Evolutionary conservation across 2,113 vertebrate genomes (phyloP), one percentile per base, ranked within the genome.

Genomic region (Elanus axillaris): DNA sequence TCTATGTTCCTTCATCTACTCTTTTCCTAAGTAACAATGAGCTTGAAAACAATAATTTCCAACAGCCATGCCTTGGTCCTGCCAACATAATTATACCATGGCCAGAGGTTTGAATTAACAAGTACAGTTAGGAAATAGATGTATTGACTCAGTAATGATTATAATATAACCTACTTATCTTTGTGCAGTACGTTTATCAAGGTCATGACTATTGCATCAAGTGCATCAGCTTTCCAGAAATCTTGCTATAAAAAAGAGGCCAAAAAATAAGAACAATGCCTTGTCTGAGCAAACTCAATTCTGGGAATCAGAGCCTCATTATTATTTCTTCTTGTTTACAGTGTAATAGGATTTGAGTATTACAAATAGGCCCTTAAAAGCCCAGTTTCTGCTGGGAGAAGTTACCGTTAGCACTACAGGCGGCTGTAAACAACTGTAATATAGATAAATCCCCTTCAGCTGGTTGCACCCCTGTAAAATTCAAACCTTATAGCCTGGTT

Each of bases 251-350:
- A 79, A 77, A 86, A 31, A 20, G 9, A 4, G 2, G 4, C 2
- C 2, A 34, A 47, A 68, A 58, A 21, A 10, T n/a, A n/a, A n/a
- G n/a, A n/a, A n/a, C n/a, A 0, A 7, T 9, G 9, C 10, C 21
- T 59, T 79, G 2, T 22, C 23, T 42, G 19, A 72, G 14, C 5
- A 87, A 93, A 87, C 7, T 56, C 18, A 60, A 7, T 85, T 75
- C 69, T 73, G 25, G 6, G 48, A 90, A 58, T 22, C 29, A 72
- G 36, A 87, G 60, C 17, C 9, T 80, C 16, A 21, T 73, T 66
- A 43, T 86, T 14, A 29, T 71, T 79, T 72, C 29, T 75, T 74
- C 55, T 85, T 58, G 15, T 42, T 79, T 76, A 62, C 3, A n/a
- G 6, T 31, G 23, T 62, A 11, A 83, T 53, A 85, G 26, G 18